A percentile compares a stretch with the other conserved stretches of the same genome.
Evolutionary conservation across 1,140 invertebrate species (phyloP).

Genomic region (Battus philenor): DNA sequence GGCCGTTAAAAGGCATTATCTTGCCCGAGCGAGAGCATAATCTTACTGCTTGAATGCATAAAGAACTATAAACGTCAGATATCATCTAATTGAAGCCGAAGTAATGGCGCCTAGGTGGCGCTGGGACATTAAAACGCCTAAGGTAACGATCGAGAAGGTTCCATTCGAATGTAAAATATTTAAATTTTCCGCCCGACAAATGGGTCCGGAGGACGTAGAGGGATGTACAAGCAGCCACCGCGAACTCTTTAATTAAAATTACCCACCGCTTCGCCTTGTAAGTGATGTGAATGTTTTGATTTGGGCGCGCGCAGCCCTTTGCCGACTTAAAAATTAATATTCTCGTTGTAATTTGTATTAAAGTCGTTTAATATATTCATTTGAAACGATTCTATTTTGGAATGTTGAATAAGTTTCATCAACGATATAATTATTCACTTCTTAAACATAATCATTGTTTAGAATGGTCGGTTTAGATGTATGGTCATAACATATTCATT

Average conservation of each 20-base stretch:
- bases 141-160: slow-evolving; percentile 58
- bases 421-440: no score
- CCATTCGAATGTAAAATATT: slow-evolving; percentile 63
- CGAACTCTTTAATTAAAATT: slow-evolving; percentile 48
- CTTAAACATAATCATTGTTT: no score
- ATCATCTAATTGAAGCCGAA: slow-evolving; percentile 71
- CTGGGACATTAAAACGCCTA: slow-evolving; percentile 57
- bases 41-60: slow-evolving; percentile 67
- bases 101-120: slow-evolving; percentile 44
- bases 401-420: no score
- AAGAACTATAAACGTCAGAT: slow-evolving; percentile 74
- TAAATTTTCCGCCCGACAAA: slow-evolving; percentile 59
- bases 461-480: no score
- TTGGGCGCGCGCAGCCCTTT: slow-evolving; percentile 18
- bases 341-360: slow-evolving; percentile 10
- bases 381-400: no score
- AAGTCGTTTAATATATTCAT: no score
- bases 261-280: slow-evolving; percentile 19
- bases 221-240: slow-evolving; percentile 23
- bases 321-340: slow-evolving; percentile 14
- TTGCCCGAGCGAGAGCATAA: slow-evolving; percentile 54
- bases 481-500: no score
- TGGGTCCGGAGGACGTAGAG: slow-evolving; percentile 37
- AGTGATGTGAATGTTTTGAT: slow-evolving; percentile 28
- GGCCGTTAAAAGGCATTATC: slow-evolving; percentile 65